Conservation (phyloP, 2,888 invertebrate species). For the Scrobipalpa atriplicella region DNA sequence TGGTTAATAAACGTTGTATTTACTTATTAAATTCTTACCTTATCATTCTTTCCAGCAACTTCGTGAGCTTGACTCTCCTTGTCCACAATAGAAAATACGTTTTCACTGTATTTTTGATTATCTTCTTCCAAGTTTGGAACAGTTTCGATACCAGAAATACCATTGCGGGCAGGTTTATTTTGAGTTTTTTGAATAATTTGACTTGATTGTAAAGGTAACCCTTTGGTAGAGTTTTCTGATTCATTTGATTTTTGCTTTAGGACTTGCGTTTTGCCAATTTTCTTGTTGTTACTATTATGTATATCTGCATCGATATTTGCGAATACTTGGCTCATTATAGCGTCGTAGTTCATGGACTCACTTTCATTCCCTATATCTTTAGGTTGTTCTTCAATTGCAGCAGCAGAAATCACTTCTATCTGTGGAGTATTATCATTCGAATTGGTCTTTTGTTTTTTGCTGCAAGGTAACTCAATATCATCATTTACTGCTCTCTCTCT, state of each 20-base stretch:
- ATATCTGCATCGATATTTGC: conserved; percentile 73
- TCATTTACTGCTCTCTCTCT: conserved; percentile 50
- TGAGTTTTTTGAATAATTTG: conserved; percentile 47
- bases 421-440: conserved; percentile 31
- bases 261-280: conserved; percentile 16
- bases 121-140: conserved; percentile 20
- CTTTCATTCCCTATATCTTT: conserved; percentile 47
- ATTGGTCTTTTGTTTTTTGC: conserved; percentile 57
- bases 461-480: conserved; percentile 44
- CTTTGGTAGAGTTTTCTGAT: not conserved
- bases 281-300: conserved; percentile 33
- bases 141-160: not conserved
- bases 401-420: conserved; percentile 14
- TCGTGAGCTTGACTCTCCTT: conserved; percentile 49
- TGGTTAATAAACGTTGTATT: not conserved
- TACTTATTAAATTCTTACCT: conserved; percentile 41
- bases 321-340: conserved; percentile 67
- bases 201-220: conserved; percentile 21
- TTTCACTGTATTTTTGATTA: conserved; percentile 65
- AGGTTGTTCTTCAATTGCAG: conserved; percentile 13
- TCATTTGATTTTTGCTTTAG: conserved; percentile 13
- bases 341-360: conserved; percentile 66
- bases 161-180: conserved; percentile 31
- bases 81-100: conserved; percentile 64
- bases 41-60: conserved; percentile 29